Conservation (phyloP, 2,888 invertebrate species). For the Plusia festucae region DNA sequence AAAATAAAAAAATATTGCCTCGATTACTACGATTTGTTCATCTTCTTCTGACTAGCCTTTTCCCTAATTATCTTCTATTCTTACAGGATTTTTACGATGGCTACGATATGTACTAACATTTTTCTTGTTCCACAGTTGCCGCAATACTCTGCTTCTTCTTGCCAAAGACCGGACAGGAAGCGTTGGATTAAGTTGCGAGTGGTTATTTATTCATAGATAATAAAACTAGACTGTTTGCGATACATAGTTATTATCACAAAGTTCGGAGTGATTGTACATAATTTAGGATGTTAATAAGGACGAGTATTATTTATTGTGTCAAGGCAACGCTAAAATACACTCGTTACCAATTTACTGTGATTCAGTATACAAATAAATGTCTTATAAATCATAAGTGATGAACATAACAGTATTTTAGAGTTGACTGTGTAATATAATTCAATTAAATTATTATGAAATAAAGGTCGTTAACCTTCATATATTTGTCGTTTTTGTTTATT, state of each 20-base stretch:
- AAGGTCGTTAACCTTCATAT: conserved; percentile 78
- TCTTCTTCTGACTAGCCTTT: too few relatives aligned
- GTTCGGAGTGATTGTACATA: conserved; percentile 81
- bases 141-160: conserved; percentile 93
- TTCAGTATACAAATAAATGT: conserved; percentile 76
- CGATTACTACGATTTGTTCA: too few relatives aligned
- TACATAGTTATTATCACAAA: conserved; percentile 58
- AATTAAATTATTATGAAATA: conserved; percentile 86
- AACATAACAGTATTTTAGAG: conserved; percentile 86
- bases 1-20: too few relatives aligned
- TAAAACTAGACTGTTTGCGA: conserved; percentile 77
- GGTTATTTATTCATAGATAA: conserved; percentile 71
- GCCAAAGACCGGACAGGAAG: conserved; percentile 93
- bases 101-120: conserved; percentile 4
- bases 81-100: background rate
- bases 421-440: conserved; percentile 87
- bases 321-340: conserved; percentile 59
- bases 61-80: too few relatives aligned
- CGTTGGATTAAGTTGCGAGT: conserved; percentile 89
- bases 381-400: conserved; percentile 76
- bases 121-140: conserved; percentile 87
- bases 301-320: conserved; percentile 70
- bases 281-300: conserved; percentile 85
- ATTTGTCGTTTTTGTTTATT: conserved; percentile 66
- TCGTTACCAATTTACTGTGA: conserved; percentile 79